Evolutionary conservation across 2,888 invertebrate genomes (phyloP).

Genomic region (Drosophila neonasuta): DNA sequence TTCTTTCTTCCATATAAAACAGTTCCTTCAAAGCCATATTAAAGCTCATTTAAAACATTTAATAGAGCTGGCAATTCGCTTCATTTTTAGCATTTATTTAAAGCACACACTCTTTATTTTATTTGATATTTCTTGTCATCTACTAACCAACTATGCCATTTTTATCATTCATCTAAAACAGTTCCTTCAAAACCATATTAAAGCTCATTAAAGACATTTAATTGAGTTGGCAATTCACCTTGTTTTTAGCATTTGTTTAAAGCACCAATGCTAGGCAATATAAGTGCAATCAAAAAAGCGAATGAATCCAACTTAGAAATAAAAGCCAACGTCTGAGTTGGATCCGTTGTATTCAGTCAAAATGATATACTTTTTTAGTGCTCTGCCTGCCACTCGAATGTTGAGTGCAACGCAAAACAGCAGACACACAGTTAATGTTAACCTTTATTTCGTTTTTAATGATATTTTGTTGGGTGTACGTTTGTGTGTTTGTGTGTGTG

Average conservation of each 20-base stretch:
- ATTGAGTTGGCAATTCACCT: neutral
- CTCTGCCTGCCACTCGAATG: constrained; percentile 1
- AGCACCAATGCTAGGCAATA: neutral
- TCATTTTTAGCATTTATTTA: neutral
- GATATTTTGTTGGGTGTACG: constrained; percentile 22
- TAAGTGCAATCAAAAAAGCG: constrained; percentile 4
- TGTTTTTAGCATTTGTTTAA: neutral
- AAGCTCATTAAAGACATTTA: neutral
- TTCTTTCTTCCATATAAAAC: too few species aligned
- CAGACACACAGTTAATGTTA: constrained; percentile 19
- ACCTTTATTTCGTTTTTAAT: constrained; percentile 38
- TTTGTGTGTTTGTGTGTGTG: neutral
- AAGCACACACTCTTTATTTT: neutral
- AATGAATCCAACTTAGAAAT: neutral
- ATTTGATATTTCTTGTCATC: too few species aligned
- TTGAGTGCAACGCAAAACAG: neutral
- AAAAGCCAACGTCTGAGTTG: neutral
- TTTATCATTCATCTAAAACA: too few species aligned
- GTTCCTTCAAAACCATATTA: too few species aligned
- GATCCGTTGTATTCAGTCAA: neutral
- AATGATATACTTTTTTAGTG: constrained; percentile 4
- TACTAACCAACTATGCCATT: too few species aligned
- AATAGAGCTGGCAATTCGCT: too few species aligned
- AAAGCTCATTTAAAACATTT: too few species aligned
- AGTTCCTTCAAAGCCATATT: too few species aligned